Conservation (phyloP, 2,888 invertebrate genomes). For the Apamea anceps region DNA sequence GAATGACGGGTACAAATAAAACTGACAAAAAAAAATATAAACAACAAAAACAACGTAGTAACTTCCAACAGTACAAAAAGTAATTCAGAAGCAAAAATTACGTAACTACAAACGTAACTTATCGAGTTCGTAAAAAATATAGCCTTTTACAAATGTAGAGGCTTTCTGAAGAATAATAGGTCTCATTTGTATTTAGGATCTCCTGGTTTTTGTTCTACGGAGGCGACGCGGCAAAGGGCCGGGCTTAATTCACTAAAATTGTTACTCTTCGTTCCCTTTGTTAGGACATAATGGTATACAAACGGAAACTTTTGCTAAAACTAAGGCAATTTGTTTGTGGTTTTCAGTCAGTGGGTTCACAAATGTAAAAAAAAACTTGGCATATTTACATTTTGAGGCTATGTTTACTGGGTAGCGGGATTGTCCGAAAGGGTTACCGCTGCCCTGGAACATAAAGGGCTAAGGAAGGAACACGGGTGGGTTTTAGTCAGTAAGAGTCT, state of each 20-base stretch:
- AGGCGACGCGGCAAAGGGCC: slow-evolving; percentile 45
- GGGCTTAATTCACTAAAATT: slow-evolving; percentile 65
- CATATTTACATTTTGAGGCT: background rate
- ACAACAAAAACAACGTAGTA: background rate
- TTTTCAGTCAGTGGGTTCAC: slow-evolving; percentile 20
- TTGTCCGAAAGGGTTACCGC: too few relatives aligned
- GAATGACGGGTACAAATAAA: background rate
- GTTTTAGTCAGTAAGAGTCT: too few relatives aligned
- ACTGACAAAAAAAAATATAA: background rate
- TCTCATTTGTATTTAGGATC: slow-evolving; percentile 64
- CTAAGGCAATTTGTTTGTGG: slow-evolving; percentile 56
- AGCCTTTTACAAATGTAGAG: slow-evolving; percentile 54
- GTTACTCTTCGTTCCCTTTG: slow-evolving; percentile 54
- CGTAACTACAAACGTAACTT: slow-evolving; percentile 42
- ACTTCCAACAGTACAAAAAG: slow-evolving; percentile 19
- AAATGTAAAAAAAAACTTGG: background rate
- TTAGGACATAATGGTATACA: slow-evolving; percentile 59
- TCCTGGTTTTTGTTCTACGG: slow-evolving; percentile 61
- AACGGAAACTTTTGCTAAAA: slow-evolving; percentile 60
- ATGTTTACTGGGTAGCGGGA: too few relatives aligned
- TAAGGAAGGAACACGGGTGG: too few relatives aligned
- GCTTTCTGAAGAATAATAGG: slow-evolving; percentile 61
- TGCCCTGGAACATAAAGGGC: too few relatives aligned
- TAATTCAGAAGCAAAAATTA: slow-evolving; percentile 21
- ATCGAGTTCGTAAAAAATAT: slow-evolving; percentile 61